Percentiles rank a stretch among this genome's conserved stretches.
Evolutionary conservation across 1,140 invertebrate species (phyloP).

Genomic region (Pristionchus pacificus): DNA sequence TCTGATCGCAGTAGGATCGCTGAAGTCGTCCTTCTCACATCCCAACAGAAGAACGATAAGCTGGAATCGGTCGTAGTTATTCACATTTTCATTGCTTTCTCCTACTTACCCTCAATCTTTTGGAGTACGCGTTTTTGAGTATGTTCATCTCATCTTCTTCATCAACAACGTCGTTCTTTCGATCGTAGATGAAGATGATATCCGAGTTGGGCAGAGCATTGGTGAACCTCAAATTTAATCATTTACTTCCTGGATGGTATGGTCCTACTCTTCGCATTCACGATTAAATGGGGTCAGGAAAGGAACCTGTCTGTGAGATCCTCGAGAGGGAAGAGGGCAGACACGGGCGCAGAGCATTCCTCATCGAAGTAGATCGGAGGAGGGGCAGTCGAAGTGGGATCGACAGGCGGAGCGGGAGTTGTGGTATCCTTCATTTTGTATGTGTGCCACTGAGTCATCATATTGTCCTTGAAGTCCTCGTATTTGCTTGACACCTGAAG

Average conservation of each 20-base stretch:
- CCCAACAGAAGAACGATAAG: background rate
- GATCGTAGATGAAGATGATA: background rate
- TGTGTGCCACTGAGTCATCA: too few species aligned
- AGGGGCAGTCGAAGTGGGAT: background rate
- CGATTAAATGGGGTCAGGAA: background rate
- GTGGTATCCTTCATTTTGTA: too few species aligned
- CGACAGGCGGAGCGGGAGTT: too few species aligned
- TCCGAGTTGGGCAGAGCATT: too few species aligned
- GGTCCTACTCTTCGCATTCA: background rate
- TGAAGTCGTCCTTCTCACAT: background rate
- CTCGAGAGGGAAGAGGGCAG: background rate
- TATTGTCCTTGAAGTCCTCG: too few species aligned
- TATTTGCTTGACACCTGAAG: too few species aligned
- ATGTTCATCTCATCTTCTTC: background rate
- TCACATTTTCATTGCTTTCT: background rate
- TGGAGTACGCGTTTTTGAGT: background rate
- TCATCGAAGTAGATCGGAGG: background rate
- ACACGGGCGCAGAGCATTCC: background rate
- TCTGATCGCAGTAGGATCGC: background rate
- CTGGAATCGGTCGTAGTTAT: background rate
- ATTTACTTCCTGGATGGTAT: too few species aligned
- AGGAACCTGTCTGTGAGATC: background rate
- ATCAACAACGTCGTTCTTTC: background rate
- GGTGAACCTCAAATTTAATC: too few species aligned
- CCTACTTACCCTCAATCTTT: too few species aligned